Conservation (phyloP, 2,797 vertebrate genomes). For the Sitta carolinensis region DNA sequence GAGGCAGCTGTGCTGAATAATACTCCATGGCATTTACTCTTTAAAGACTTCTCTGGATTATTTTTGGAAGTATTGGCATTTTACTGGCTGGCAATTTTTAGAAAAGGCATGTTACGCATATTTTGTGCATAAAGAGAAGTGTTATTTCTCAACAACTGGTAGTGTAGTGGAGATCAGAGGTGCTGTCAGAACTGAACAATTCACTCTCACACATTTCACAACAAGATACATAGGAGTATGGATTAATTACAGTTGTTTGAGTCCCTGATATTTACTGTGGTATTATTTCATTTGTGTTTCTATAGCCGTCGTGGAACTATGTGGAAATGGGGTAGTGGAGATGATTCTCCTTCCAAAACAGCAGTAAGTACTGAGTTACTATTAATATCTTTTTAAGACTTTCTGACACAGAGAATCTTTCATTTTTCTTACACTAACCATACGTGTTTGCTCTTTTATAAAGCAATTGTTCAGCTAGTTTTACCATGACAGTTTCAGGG, state of each 20-base stretch:
- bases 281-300: constrained; percentile 2
- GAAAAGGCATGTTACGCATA: neutral
- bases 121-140: neutral
- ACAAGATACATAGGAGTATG: neutral
- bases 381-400: neutral
- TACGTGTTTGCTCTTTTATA: neutral
- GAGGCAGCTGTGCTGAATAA: neutral
- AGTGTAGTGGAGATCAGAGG: neutral
- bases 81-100: neutral
- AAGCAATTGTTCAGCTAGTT: neutral
- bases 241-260: neutral
- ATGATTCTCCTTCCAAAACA: constrained; percentile 79
- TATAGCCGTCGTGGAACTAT: constrained; percentile 72
- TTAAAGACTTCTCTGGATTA: neutral
- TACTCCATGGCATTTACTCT: neutral
- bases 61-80: neutral
- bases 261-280: neutral
- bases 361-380: constrained; percentile 76
- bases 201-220: neutral
- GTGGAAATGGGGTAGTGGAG: constrained; percentile 88
- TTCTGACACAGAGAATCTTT: neutral
- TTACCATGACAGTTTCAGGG: neutral
- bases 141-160: neutral
- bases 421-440: neutral
- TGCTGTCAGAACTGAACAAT: neutral